Base-by-base conservation (phyloP, 1,140 invertebrate species). In the Ladona fulva region DNA sequence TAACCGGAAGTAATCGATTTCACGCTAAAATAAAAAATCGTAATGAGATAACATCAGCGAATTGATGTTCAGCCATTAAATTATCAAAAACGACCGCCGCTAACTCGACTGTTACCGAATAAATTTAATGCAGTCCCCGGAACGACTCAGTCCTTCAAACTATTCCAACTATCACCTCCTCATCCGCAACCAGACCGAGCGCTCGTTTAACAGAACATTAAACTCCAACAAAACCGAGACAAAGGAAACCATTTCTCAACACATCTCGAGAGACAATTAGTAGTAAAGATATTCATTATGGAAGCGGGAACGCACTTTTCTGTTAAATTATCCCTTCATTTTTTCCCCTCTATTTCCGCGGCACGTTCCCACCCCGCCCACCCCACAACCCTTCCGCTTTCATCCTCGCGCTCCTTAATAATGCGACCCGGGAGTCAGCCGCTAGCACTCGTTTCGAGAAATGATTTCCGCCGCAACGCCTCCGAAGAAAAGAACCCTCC, bases 261-360 rank as follows among this genome's bases (percentile, higher is more conserved):
- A 22, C 29, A 66, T 16, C 52, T 66, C 52, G n/a, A 66, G 52
- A 66, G 52, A 66, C 52, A 66, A 66, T 66, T 66, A 66, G 52
- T 66, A 66, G 52, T 66, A 66, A 66, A 66, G 52, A 66, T 66
- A 66, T 66, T 66, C 52, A 66, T 66, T 66, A 66, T 19, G 14
- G 52, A 52, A 19, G 44, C 44, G 44, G 19, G 44, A 66, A 66
- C 52, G n/a, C 52, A 66, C 52, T 66, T 66, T 16, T 22, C 52
- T 66, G 52, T 66, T 66, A 66, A 66, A 66, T 66, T 66, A 66
- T 66, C 52, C 52, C 52, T 16, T 66, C 52, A 66, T 6, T 19
- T 66, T 66, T 66, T 37, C 29, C 29, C 29, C 29, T 37, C 29
- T 37, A 37, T 37, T 37, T 66, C 52, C 52, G 52, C 12, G 52